phyloP scores from a whole-genome alignment of 2,888 invertebrate genomes.

The Orthonevra nobilis region DNA sequence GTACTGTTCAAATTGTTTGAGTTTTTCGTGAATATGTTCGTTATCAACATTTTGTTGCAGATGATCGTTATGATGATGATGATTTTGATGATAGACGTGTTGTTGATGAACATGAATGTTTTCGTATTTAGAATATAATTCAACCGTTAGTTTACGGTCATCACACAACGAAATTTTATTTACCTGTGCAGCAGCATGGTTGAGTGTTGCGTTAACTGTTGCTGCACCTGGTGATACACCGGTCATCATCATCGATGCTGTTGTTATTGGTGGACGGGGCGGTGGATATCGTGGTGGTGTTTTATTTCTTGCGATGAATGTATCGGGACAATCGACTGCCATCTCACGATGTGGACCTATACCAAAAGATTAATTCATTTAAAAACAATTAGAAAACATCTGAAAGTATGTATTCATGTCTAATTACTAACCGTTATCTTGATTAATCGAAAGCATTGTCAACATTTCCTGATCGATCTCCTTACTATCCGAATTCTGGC shows the following conservation, averaged over 20 bases:
- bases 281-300: slow-evolving; percentile 95
- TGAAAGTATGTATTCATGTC: neutral
- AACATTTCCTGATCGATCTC: slow-evolving; percentile 85
- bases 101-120: slow-evolving; percentile 60
- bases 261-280: slow-evolving; percentile 83
- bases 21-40: slow-evolving; percentile 60
- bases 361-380: too few relatives aligned
- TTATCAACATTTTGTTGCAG: slow-evolving; percentile 65
- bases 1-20: slow-evolving; percentile 60
- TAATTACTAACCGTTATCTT: slow-evolving; percentile 82
- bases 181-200: slow-evolving; percentile 67
- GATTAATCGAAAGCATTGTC: slow-evolving; percentile 86
- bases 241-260: slow-evolving; percentile 41
- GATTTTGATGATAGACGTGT: slow-evolving; percentile 45
- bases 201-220: slow-evolving; percentile 73
- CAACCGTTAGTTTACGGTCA: slow-evolving; percentile 66
- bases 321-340: slow-evolving; percentile 99
- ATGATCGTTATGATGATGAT: slow-evolving; percentile 55
- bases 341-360: slow-evolving; percentile 97
- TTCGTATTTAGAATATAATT: slow-evolving; percentile 59
- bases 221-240: slow-evolving; percentile 37
- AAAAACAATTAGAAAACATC: too few relatives aligned
- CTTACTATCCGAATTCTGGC: slow-evolving; percentile 81
- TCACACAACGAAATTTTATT: slow-evolving; percentile 65
- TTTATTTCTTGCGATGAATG: slow-evolving; percentile 94